These are phyloP conservation scores for Druon quercuslanigerum DNA, from an alignment of 1,140 invertebrate genomes.

Conservation along the genomic window DNA sequence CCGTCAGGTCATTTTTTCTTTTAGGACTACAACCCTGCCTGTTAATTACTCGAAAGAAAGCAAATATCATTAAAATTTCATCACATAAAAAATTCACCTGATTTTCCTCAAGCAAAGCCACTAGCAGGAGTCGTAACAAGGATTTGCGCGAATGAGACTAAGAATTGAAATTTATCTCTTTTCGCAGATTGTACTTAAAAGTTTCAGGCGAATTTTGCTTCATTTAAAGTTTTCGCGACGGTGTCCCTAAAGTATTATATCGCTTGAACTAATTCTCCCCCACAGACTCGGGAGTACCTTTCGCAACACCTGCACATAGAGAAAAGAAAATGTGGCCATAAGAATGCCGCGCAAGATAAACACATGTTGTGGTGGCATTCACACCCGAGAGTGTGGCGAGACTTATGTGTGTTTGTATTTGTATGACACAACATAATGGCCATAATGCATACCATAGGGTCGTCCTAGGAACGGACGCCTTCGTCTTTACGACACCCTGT, in stretches of 20 bases:
- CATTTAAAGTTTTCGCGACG: conserved; percentile 4
- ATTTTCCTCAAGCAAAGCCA: too few species aligned
- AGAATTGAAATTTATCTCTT: not conserved
- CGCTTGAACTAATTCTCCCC: not conserved
- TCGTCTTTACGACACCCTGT: conserved; percentile 6
- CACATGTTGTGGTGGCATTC: not conserved
- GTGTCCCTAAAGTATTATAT: conserved; percentile 19
- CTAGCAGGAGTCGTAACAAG: too few species aligned
- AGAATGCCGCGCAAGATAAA: not conserved
- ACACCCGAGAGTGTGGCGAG: conserved; percentile 1
- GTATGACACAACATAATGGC: conserved; percentile 20
- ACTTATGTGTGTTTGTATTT: not conserved
- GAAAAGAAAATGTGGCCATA: not conserved
- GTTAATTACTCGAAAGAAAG: too few species aligned
- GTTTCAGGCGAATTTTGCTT: not conserved
- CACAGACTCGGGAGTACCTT: not conserved
- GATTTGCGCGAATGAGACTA: too few species aligned
- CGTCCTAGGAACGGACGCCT: conserved; percentile 15
- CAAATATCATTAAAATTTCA: too few species aligned
- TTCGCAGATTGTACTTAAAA: not conserved
- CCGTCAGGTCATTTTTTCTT: too few species aligned
- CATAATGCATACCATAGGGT: conserved; percentile 25
- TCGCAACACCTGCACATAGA: not conserved
- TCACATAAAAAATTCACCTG: too few species aligned
- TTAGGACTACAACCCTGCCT: too few species aligned